Conservation (phyloP, 2,797 vertebrate genomes). For the Premnoplex brunnescens region DNA sequence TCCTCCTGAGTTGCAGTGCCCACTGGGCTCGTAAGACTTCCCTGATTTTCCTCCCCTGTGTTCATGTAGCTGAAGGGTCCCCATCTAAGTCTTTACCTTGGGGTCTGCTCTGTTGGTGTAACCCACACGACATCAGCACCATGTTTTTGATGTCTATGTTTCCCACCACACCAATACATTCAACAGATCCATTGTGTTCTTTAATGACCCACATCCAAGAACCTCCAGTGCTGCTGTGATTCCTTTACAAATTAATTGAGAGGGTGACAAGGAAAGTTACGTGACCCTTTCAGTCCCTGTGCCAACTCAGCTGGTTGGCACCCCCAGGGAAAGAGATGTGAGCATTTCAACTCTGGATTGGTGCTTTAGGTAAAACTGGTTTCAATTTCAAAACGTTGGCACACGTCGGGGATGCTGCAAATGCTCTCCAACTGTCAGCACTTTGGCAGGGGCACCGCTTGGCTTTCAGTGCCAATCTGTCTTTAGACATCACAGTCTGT, state of each 20-base stretch:
- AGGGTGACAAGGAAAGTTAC: neutral
- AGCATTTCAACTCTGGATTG: neutral
- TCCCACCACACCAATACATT: neutral
- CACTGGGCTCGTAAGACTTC: rapidly evolving
- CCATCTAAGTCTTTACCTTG: neutral
- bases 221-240: rapidly evolving
- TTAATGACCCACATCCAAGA: neutral
- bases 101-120: neutral
- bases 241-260: neutral
- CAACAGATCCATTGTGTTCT: rapidly evolving
- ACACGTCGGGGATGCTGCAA: neutral
- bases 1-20: neutral
- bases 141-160: rapidly evolving
- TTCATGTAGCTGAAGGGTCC: rapidly evolving
- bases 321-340: neutral
- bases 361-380: neutral
- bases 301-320: neutral
- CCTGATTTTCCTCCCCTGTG: neutral
- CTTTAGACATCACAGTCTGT: neutral
- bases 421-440: neutral
- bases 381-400: neutral
- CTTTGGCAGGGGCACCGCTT: neutral
- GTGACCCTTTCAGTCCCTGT: neutral
- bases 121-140: neutral
- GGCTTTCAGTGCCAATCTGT: neutral